Conservation (phyloP, 1,140 invertebrate species). For the Magallana ariakensis region DNA sequence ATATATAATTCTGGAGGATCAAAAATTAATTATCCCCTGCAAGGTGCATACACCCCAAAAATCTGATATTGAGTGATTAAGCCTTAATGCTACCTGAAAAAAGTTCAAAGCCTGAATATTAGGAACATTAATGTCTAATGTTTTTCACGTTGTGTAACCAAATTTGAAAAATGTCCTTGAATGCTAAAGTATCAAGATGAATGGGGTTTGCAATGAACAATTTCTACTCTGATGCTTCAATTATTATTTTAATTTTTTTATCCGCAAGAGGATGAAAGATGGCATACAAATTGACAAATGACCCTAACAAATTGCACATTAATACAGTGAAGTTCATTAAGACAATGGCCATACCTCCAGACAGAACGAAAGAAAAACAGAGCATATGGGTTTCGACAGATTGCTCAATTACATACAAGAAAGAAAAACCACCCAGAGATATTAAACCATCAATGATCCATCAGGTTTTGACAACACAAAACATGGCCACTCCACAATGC, state of each 20-base stretch:
- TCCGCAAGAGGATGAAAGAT: conserved; percentile 6
- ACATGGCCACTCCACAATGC: conserved; percentile 25
- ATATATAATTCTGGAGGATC: conserved; percentile 32
- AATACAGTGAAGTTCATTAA: conserved; percentile 27
- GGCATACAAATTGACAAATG: conserved; percentile 31
- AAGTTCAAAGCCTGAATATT: conserved; percentile 16
- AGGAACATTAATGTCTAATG: conserved; percentile 13
- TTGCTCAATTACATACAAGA: conserved; percentile 45
- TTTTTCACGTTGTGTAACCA: conserved; percentile 20
- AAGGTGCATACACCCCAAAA: conserved; percentile 37
- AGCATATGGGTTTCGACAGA: conserved; percentile 59
- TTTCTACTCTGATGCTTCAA: conserved; percentile 33
- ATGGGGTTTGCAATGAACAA: conserved; percentile 25
- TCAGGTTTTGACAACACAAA: conserved; percentile 1
- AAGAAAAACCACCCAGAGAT: conserved; percentile 34
- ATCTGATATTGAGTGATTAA: conserved; percentile 38
- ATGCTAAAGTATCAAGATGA: conserved; percentile 32
- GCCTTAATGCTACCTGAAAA: conserved; percentile 30
- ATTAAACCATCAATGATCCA: conserved; percentile 34
- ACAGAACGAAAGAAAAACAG: conserved; percentile 40
- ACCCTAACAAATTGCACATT: conserved; percentile 35
- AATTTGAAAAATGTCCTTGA: conserved; percentile 37
- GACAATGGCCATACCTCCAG: conserved; percentile 8
- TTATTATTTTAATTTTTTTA: conserved; percentile 38
- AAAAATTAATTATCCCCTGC: conserved; percentile 38